Percentiles rank a stretch among this genome's conserved stretches.
These are phyloP conservation scores for Atractosteus spatula DNA, from an alignment of 2,113 vertebrate genomes.

Conservation along the genomic window DNA sequence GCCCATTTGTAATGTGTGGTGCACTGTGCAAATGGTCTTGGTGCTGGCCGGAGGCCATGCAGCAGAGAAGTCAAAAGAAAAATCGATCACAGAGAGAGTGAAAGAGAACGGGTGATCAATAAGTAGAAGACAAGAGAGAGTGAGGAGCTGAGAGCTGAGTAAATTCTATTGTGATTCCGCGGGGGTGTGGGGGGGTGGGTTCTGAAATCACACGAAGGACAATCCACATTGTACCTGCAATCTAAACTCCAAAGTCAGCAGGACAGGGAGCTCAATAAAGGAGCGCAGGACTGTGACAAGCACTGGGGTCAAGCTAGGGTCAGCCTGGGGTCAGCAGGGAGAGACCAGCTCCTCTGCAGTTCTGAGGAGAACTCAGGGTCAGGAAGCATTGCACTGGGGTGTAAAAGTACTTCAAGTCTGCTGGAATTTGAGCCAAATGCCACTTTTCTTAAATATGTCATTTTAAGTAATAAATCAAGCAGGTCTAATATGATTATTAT, in stretches of 20 bases:
- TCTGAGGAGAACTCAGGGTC: too few species aligned
- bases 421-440: too few species aligned
- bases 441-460: too few species aligned
- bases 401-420: too few species aligned
- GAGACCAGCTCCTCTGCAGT: conserved; percentile 34
- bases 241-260: conserved; percentile 79
- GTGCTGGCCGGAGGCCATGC: too few species aligned
- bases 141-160: conserved; percentile 62
- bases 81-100: conserved; percentile 35
- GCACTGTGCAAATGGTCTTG: too few species aligned
- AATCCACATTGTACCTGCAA: conserved; percentile 84
- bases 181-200: conserved; percentile 20
- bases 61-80: conserved; percentile 9
- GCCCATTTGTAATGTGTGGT: too few species aligned
- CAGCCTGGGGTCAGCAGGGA: conserved; percentile 41
- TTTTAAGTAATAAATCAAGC: too few species aligned
- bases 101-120: conserved; percentile 59
- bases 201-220: conserved; percentile 73
- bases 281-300: conserved; percentile 66
- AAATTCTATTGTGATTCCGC: conserved; percentile 78
- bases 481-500: too few species aligned
- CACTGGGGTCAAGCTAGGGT: conserved; percentile 70
- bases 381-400: too few species aligned
- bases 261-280: conserved; percentile 66
- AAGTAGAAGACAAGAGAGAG: conserved; percentile 28